Evolutionary conservation across 2,797 vertebrate species (phyloP), one percentile per base, ranked within the genome.

Genomic region (Acipenser transmontanus): DNA sequence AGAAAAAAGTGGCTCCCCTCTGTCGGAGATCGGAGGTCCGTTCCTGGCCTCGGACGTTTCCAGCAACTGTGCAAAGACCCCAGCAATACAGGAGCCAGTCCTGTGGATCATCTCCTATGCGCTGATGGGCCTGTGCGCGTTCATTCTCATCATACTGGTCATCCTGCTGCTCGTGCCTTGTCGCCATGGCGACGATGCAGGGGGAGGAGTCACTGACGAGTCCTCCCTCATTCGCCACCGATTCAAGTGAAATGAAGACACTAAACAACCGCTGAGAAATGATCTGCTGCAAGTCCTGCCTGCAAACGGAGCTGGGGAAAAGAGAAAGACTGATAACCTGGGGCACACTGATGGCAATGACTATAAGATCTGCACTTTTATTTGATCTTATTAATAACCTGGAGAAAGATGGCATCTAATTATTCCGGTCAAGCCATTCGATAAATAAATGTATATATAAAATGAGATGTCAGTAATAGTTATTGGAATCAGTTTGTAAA

Each of bases 151-250:
- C 2, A 47, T 88, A 2, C 84, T 98, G 11, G 61, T 96, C 66
- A 62, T 93, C 52, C 78, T 97, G 74, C 88, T 98, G 64, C 77
- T 93, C 1, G 71, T 94, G 70, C 95, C 95, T 0, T 88, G 80
- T 50, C 77, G 82, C 12, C 77, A 72, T 8, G 54, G 2, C 50
- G 72, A 82, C 66, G 75, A 76, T 0, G 72, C 80, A 66, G 88
- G 83, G 0, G 91, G 93, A 6, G 89, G 92, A 57, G 92, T 99
- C 68, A 98, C 91, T 0, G 97, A 99, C 0, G 93, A 96, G 78
- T 99, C 97, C 7, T 97, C 96, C 0, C 87, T 99, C 6, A 93
- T 99, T 50, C 93, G 89, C 14, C 92, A 99, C 71, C 92, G 96
- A 47, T 97, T 97, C 93, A 99, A 98, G 68, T 99, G 89, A 97